Conservation (phyloP, 2,113 vertebrate species). For the Sprattus sprattus region DNA sequence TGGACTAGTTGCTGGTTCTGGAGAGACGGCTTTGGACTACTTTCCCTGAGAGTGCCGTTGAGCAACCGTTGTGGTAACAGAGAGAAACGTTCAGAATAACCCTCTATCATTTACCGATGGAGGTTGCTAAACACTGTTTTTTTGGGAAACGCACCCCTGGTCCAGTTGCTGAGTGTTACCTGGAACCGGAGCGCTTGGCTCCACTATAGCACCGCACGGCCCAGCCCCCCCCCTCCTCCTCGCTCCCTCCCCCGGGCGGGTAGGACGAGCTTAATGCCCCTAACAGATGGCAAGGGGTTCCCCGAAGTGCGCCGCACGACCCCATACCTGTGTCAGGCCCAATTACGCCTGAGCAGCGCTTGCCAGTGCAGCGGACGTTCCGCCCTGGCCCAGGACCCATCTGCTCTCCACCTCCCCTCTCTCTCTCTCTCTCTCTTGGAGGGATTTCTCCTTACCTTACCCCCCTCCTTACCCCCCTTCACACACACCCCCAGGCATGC, state of each 20-base stretch:
- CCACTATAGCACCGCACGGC: slow-evolving; percentile 23
- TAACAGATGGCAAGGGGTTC: slow-evolving; percentile 40
- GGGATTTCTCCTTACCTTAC: not conserved
- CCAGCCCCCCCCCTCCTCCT: not conserved
- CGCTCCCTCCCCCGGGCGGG: not conserved
- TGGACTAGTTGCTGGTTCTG: not conserved
- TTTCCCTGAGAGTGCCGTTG: not conserved
- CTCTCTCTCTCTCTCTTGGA: not conserved
- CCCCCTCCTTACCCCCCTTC: slow-evolving; percentile 15
- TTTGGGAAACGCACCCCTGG: not conserved
- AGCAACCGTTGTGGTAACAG: not conserved
- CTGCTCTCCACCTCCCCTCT: not conserved
- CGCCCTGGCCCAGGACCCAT: not conserved
- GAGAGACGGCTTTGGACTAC: not conserved
- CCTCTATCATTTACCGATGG: not conserved
- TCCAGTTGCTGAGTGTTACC: slow-evolving; percentile 2
- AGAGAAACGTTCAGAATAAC: not conserved
- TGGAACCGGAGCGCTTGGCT: not conserved
- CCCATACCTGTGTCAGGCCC: slow-evolving; percentile 36
- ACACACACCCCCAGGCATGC: slow-evolving; percentile 12
- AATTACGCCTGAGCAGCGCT: slow-evolving; percentile 35
- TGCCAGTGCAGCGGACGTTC: slow-evolving; percentile 16
- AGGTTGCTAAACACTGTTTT: not conserved
- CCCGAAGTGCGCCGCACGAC: slow-evolving; percentile 27
- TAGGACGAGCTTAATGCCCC: slow-evolving; percentile 18